These are phyloP conservation scores for Gymnothorax javanicus DNA, from an alignment of 2,797 vertebrate genomes.

Conservation along the genomic window DNA sequence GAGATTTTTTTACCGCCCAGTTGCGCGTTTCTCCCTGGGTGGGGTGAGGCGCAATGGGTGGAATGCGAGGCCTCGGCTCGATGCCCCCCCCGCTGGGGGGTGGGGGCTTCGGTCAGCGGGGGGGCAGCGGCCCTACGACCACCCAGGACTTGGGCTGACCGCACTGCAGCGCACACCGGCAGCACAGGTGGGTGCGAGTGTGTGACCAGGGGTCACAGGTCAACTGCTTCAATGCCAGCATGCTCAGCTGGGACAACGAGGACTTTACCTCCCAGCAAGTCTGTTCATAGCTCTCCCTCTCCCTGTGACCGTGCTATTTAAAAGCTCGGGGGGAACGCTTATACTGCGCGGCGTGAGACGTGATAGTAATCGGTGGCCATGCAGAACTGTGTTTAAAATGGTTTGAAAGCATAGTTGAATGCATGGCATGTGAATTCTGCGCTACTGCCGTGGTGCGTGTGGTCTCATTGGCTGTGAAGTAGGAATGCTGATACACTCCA, in stretches of 20 bases:
- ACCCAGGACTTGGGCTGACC: slow-evolving; percentile 44
- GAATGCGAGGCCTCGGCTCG: slow-evolving; percentile 25
- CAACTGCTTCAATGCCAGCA: slow-evolving; percentile 28
- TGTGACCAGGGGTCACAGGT: slow-evolving; percentile 38
- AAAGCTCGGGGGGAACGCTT: slow-evolving; percentile 6
- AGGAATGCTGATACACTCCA: not conserved
- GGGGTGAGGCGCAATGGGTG: slow-evolving; percentile 38
- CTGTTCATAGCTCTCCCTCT: not conserved
- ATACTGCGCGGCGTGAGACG: not conserved
- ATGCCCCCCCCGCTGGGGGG: slow-evolving; percentile 29
- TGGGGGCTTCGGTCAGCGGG: slow-evolving; percentile 39
- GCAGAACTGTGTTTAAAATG: not conserved
- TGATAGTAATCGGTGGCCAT: not conserved
- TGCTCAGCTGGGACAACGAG: not conserved
- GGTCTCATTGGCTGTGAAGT: not conserved
- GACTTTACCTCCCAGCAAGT: not conserved
- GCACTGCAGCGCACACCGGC: slow-evolving; percentile 1
- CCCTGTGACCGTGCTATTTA: not conserved
- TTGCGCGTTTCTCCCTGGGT: slow-evolving; percentile 32
- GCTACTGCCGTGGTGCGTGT: no score
- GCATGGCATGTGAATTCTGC: not conserved
- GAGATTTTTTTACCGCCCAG: slow-evolving; percentile 66
- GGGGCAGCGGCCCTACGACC: slow-evolving; percentile 36
- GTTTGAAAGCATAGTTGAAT: not conserved
- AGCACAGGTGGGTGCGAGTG: slow-evolving; percentile 35